Evolutionary conservation across 2,888 invertebrate species (phyloP), one percentile per base, ranked within the genome.

Genomic region (Lapara coniferarum): DNA sequence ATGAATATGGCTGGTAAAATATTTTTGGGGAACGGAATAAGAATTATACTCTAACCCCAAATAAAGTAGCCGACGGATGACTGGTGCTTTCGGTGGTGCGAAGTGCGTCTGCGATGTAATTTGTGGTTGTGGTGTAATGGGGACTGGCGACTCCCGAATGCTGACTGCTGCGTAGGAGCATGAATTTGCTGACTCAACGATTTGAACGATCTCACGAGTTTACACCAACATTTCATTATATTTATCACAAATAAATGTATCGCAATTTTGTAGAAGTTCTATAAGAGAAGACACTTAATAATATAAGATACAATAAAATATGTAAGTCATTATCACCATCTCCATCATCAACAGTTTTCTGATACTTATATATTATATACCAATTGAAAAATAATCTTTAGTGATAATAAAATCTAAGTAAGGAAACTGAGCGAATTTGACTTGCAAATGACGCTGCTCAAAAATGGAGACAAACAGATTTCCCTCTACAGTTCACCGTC

Each of bases 141-240:
- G 84, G 78, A 46, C 46, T 46, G 46, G 16, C 63, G 19, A 49
- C 37, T 37, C 37, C 37, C 85, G 78, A 49, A 19, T 46, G 49
- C 12, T 49, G 19, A 49, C 19, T 49, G 49, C 46, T 46, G 63
- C 14, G 78, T 72, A 72, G 77, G 79, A 78, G 84, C 79, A 80
- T 81, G 77, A 84, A 84, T 86, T 85, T 85, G 88, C 81, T 92
- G 92, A 93, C 91, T 92, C 93, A 93, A 91, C 85, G 75, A 87
- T 78, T 89, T 91, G 89, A 91, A 84, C 84, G 88, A 76, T 79
- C 84, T 79, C 80, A 63, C 59, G 13, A 19, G 16, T 46, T 6
- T 59, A 46, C 19, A 46, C 16, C 66, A 44, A 55, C n/a, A 63
- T 46, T 63, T 46, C 44, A 46, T 44, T n/a, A 12, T 16, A n/a